Conservation (phyloP, 2,888 invertebrate species). For the Drosophila melanosoma region DNA sequence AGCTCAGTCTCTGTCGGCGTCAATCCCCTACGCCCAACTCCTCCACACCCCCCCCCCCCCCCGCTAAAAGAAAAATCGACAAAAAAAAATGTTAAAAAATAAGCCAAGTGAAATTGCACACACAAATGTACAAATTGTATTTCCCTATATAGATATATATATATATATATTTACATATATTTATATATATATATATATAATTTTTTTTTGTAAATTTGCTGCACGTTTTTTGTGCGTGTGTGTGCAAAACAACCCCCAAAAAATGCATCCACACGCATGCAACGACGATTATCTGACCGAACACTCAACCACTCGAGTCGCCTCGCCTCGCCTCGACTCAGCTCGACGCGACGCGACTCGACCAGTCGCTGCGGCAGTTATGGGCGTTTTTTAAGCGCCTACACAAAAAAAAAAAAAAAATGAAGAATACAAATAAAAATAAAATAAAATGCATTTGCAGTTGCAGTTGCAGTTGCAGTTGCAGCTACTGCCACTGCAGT, state of each 20-base stretch:
- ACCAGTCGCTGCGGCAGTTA: constrained; percentile 63
- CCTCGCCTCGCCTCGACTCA: constrained; percentile 24
- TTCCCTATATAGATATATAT: constrained; percentile 69
- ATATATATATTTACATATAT: background rate
- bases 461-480: constrained; percentile 6
- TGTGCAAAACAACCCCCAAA: constrained; percentile 75
- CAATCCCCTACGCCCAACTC: constrained; percentile 6
- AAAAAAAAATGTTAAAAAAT: constrained; percentile 58
- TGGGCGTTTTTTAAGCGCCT: constrained; percentile 73
- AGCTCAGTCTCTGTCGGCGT: constrained; percentile 17
- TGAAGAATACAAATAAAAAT: constrained; percentile 26
- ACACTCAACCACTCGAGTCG: constrained; percentile 28
- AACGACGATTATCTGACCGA: constrained; percentile 46
- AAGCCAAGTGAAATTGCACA: constrained; percentile 69
- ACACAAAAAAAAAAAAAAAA: constrained; percentile 27
- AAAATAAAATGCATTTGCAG: constrained; percentile 39
- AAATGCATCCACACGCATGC: constrained; percentile 53
- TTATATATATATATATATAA: constrained; percentile 8
- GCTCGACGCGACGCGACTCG: constrained; percentile 36
- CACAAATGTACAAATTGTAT: constrained; percentile 70
- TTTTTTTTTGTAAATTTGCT: constrained; percentile 58
- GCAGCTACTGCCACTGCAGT: constrained; percentile 35
- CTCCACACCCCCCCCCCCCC: background rate
- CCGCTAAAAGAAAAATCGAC: background rate
- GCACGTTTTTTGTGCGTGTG: constrained; percentile 64